Base-by-base conservation (phyloP, 2,888 invertebrate genomes). In the Dryococelus australis region DNA sequence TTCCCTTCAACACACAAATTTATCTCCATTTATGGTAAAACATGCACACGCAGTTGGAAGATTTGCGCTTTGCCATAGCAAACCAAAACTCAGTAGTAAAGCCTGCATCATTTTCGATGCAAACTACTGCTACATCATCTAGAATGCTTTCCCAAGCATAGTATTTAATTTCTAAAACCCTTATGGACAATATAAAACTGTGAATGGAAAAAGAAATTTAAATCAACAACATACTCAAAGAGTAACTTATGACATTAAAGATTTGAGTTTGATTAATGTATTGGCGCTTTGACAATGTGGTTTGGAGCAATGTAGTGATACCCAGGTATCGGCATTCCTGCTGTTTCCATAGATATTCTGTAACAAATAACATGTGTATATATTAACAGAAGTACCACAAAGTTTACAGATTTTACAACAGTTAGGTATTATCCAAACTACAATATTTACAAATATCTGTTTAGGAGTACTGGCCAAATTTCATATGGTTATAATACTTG, bases 341-440 rank as follows among this genome's bases (percentile, higher is more conserved):
- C 97, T 87, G 98, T 98, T 94, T 98, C 98, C 97, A 98, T 97
- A 89, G 97, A 97, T 96, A 98, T 97, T 95, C 98, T 98, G 95
- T 89, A 95, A 95, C 93, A 89, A 20, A 87, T 28, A 51, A 81
- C 12, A 86, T 13, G 78, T 28, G 35, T 26, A 28, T 20, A 27
- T 28, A 78, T 43, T 20, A 81, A 35, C 4, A 84, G 0, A 47
- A 85, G 27, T 85, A 51, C 16, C 85, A 43, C 24, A n/a, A 9
- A 27, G 43, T 80, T 35, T 12, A 24, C 27, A 83, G 24, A 27
- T 20, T 20, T 83, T 83, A 27, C 20, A 27, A 35, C 24, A 35
- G 26, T 43, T 27, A 35, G 26, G 20, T 27, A 35, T 16, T 83
- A 12, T 27, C 27, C n/a, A 83, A 43, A 26, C 16, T 16, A 83